phyloP scores from a whole-genome alignment of 2,888 invertebrate genomes.

The Xylophagus ater region DNA sequence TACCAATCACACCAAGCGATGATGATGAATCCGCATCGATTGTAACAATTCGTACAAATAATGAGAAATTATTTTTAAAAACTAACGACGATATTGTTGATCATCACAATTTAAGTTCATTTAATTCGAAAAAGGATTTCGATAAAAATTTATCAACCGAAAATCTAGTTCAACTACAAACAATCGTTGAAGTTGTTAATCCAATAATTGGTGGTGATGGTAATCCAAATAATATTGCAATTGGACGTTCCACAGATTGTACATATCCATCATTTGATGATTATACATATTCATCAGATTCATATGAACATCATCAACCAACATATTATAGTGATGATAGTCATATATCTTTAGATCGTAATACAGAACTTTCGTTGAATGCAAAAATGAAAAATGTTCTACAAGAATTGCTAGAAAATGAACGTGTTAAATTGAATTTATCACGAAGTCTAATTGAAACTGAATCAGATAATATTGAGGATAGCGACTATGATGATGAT shows the following conservation, averaged over 20 bases:
- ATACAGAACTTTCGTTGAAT: slow-evolving; percentile 34
- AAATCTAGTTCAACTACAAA: slow-evolving; percentile 21
- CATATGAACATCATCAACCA: slow-evolving; percentile 8
- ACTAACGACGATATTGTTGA: slow-evolving; percentile 23
- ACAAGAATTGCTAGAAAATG: slow-evolving; percentile 36
- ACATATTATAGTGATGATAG: slow-evolving; percentile 19
- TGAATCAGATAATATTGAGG: slow-evolving; percentile 14
- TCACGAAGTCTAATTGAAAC: slow-evolving; percentile 37
- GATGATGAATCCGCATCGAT: slow-evolving; percentile 44
- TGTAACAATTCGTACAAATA: slow-evolving; percentile 39
- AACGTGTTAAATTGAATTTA: slow-evolving; percentile 39
- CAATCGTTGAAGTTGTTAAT: slow-evolving; percentile 40
- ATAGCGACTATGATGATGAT: slow-evolving; percentile 21
- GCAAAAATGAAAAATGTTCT: slow-evolving; percentile 42
- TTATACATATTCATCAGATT: slow-evolving; percentile 1
- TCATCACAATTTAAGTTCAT: slow-evolving; percentile 1
- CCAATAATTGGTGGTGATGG: slow-evolving; percentile 38
- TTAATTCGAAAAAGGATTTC: too few relatives aligned
- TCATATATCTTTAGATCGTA: slow-evolving; percentile 4
- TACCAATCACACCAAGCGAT: slow-evolving; percentile 38
- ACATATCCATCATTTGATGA: slow-evolving; percentile 28
- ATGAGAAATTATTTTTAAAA: slow-evolving; percentile 35
- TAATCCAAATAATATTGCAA: slow-evolving; percentile 33
- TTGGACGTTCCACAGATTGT: slow-evolving; percentile 30
- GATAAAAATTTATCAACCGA: too few relatives aligned